These are phyloP conservation scores for Pristis pectinata DNA, from an alignment of 2,797 vertebrate species.

Conservation along the genomic window DNA sequence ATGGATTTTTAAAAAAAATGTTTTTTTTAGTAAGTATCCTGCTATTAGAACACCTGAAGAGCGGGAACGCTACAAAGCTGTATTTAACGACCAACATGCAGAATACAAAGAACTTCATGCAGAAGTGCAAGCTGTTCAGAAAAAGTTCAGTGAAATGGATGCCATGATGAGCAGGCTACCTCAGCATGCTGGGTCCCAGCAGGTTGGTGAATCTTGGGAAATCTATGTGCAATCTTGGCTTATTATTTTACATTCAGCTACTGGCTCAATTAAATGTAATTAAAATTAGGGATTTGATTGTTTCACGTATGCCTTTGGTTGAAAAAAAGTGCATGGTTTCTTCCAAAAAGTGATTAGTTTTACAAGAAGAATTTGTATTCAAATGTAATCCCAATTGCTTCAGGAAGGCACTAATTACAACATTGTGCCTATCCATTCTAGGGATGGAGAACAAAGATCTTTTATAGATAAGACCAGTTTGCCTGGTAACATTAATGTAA, in stretches of 20 bases:
- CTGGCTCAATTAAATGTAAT: too few species aligned
- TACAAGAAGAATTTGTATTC: neutral
- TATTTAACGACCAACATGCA: slow-evolving; percentile 93
- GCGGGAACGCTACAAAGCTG: slow-evolving; percentile 86
- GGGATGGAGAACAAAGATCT: neutral
- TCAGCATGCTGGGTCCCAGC: slow-evolving; percentile 61
- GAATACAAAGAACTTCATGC: slow-evolving; percentile 90
- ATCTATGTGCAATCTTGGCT: neutral
- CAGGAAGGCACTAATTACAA: neutral
- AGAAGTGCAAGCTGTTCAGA: slow-evolving; percentile 72
- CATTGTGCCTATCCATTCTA: neutral
- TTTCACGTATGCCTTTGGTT: neutral
- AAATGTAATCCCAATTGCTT: neutral
- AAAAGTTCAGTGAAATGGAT: slow-evolving; percentile 83
- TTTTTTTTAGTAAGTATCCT: slow-evolving; percentile 76
- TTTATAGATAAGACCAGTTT: neutral
- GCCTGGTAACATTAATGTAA: neutral
- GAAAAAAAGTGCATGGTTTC: neutral
- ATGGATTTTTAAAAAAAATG: neutral
- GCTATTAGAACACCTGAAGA: slow-evolving; percentile 75
- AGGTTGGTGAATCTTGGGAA: slow-evolving; percentile 55
- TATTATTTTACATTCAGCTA: neutral
- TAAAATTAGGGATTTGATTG: neutral
- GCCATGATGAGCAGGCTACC: slow-evolving; percentile 75
- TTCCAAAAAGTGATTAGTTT: neutral